These are phyloP conservation scores for Lagocephalus sceleratus DNA, from an alignment of 2,797 vertebrate genomes.

Conservation along the genomic window DNA sequence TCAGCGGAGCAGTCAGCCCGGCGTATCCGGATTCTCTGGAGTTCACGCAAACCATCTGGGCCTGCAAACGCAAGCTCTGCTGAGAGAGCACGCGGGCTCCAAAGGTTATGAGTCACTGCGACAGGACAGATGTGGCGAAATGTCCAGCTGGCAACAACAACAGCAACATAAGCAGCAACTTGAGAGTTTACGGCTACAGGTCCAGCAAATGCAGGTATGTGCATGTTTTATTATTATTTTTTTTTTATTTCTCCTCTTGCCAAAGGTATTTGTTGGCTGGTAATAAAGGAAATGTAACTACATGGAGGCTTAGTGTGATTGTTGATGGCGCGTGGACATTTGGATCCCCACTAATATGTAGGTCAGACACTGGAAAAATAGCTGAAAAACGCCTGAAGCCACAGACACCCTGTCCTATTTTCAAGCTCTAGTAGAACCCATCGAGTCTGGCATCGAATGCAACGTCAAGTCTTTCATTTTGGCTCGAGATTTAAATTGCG, in stretches of 20 bases:
- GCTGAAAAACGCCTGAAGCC: conserved; percentile 23
- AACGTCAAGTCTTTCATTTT: not conserved
- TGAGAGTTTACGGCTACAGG: conserved; percentile 84
- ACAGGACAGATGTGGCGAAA: conserved; percentile 79
- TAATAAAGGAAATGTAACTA: no score
- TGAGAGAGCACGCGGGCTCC: conserved; percentile 63
- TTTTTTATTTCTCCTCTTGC: no score
- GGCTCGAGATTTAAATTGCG: not conserved
- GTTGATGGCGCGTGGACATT: not conserved
- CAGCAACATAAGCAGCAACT: conserved; percentile 80
- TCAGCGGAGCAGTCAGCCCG: conserved; percentile 60
- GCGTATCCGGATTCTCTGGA: conserved; percentile 57
- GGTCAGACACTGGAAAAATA: conserved; percentile 24
- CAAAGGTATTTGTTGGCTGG: no score
- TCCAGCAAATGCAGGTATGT: conserved; percentile 94
- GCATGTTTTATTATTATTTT: no score
- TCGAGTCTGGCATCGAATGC: conserved; percentile 1
- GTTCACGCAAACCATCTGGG: conserved; percentile 72
- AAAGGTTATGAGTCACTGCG: conserved; percentile 66
- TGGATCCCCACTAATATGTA: conserved; percentile 7
- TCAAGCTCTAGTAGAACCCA: not conserved
- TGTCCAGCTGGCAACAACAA: conserved; percentile 86
- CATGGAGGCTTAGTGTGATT: no score
- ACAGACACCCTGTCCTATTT: conserved; percentile 28
- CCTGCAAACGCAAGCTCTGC: conserved; percentile 72